These are phyloP conservation scores for Chaenodraco wilsoni DNA, from an alignment of 2,797 vertebrate genomes.

Conservation along the genomic window DNA sequence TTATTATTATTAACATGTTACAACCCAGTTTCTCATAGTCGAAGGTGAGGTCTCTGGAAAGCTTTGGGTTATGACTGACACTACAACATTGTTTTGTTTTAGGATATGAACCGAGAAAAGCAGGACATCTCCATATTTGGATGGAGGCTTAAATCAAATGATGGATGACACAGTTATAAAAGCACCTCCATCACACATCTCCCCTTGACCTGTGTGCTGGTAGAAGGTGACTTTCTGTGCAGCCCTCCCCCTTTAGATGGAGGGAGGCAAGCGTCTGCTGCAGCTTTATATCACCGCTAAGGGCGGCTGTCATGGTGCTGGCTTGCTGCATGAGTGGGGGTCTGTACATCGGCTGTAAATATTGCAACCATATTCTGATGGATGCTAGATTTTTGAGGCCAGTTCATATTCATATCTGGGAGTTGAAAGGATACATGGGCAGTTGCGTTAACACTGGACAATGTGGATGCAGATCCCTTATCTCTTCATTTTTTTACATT, in stretches of 20 bases:
- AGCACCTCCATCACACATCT: conserved; percentile 13
- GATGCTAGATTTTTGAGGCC: neutral
- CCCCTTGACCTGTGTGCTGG: conserved; percentile 35
- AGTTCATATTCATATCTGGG: neutral
- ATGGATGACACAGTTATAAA: neutral
- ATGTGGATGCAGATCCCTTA: neutral
- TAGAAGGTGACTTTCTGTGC: conserved; percentile 56
- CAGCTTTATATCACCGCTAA: conserved; percentile 46
- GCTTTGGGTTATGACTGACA: too few relatives aligned
- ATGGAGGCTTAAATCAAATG: too few relatives aligned
- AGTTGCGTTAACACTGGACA: neutral
- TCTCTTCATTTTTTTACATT: neutral
- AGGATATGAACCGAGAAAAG: too few relatives aligned
- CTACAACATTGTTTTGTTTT: too few relatives aligned
- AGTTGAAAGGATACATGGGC: neutral
- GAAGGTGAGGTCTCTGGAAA: too few relatives aligned
- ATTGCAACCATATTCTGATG: fast-evolving
- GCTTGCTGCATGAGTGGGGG: conserved; percentile 41
- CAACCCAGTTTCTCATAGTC: too few relatives aligned
- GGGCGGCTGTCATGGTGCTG: conserved; percentile 18
- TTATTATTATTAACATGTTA: too few relatives aligned
- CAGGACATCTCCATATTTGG: too few relatives aligned
- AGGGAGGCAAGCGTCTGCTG: conserved; percentile 45
- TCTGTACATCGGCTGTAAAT: neutral
- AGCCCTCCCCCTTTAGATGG: conserved; percentile 29